Base-by-base conservation (phyloP, 2,888 invertebrate genomes). In the Coenonympha arcania region DNA sequence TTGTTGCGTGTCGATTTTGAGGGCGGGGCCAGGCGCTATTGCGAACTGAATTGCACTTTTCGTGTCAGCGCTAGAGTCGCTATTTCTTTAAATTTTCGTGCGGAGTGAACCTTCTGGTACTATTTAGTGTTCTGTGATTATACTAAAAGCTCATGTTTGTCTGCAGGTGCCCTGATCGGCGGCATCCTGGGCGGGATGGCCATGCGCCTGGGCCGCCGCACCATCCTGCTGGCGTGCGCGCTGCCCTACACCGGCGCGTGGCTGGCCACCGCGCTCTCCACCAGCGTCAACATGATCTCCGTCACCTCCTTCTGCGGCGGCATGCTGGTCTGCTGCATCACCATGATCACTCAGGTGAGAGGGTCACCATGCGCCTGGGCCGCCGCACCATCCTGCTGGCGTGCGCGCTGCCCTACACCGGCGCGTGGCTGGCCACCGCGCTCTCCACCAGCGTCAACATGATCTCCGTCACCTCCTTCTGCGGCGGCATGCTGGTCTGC, bases 221-320 rank as follows among this genome's bases (percentile, higher is more conserved):
- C 89, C 28, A 90, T 93, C 6, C 81, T 94, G 8, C 84, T 93
- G 11, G 86, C 89, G 6, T 89, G 91, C 3, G 91, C 93, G 0
- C 77, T 92, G 22, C 93, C 93, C 0, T 88, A 93, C 70, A 90
- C 92, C 2, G 85, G 90, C 41, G 91, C 93, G 15, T 96, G 95
- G 95, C 81, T 94, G 36, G 86, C 92, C 31, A 94, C 95, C 0
- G 90, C 92, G 0, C 88, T 92, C 47, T 92, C 93, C 0, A 90
- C 89, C 50, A 89, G 91, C 60, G 91, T 93, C 6, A 89, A 91
- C 68, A 89, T 93, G 82, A 90, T 95, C 76, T 92, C 92, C 57
- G 88, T 90, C 22, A 93, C 94, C 0, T 92, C 95, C 28, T 92
- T 95, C 76, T 86, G 93, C 59, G 94, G 93, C 15, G 96, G 95